These are phyloP conservation scores for Drosophila busckii DNA, from an alignment of 1,140 invertebrate species.

Conservation along the genomic window DNA sequence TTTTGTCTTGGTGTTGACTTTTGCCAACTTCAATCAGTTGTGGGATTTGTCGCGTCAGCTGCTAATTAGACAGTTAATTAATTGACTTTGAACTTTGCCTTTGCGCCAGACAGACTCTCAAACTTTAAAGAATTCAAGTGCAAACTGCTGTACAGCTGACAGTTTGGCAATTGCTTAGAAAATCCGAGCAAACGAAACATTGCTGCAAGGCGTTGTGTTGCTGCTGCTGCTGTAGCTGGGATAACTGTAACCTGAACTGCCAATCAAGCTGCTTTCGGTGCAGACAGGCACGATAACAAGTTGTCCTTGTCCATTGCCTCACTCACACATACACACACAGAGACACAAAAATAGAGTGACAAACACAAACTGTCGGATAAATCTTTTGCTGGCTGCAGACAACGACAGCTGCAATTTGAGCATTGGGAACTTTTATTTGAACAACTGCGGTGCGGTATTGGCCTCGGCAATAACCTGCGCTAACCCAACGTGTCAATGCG, in stretches of 20 bases:
- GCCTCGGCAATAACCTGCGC: constrained; percentile 12
- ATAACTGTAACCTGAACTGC: constrained; percentile 60
- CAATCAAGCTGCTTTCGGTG: constrained; percentile 52
- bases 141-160: constrained; percentile 22
- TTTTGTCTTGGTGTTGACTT: no score
- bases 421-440: constrained; percentile 28
- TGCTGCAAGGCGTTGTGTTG: constrained; percentile 38
- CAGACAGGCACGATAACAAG: constrained; percentile 64
- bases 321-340: background rate
- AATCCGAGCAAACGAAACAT: constrained; percentile 28
- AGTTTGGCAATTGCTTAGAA: constrained; percentile 32
- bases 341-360: constrained; percentile 49
- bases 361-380: constrained; percentile 70
- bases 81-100: constrained; percentile 46
- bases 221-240: constrained; percentile 14
- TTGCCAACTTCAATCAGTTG: constrained; percentile 59
- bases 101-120: background rate
- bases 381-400: constrained; percentile 32
- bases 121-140: background rate
- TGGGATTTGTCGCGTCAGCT: constrained; percentile 49
- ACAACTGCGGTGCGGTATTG: constrained; percentile 4
- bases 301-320: constrained; percentile 31
- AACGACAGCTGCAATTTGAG: constrained; percentile 63
- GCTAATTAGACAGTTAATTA: constrained; percentile 70
- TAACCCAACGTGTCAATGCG: constrained; percentile 58